Percentiles rank a stretch among this genome's conserved stretches.
Evolutionary conservation across 1,140 invertebrate genomes (phyloP).

Genomic region (Ostrea edulis): DNA sequence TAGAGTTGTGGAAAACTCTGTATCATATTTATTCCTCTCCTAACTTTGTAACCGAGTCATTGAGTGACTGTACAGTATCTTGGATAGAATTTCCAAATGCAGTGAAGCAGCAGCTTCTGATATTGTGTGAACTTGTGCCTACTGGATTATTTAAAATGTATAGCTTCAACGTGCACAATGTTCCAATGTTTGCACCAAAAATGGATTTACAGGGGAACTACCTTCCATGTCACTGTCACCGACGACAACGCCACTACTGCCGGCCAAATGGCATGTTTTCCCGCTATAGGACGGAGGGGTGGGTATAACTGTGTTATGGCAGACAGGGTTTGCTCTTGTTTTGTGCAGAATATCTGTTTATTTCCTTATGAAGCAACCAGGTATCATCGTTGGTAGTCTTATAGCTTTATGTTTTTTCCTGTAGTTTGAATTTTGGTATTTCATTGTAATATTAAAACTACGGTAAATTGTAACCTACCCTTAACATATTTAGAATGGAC

Average conservation of each 20-base stretch:
- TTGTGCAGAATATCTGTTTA: too few species aligned
- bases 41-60: not conserved
- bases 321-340: too few species aligned
- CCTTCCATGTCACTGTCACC: slow-evolving; percentile 1
- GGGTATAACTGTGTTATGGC: not conserved
- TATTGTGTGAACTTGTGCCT: not conserved
- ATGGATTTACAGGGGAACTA: slow-evolving; percentile 17
- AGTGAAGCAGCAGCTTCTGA: not conserved
- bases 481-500: too few species aligned
- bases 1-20: not conserved
- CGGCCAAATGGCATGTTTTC: slow-evolving; percentile 10
- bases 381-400: too few species aligned
- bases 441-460: too few species aligned
- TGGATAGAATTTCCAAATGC: slow-evolving; percentile 15
- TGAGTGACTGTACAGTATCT: not conserved
- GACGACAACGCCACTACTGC: not conserved
- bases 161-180: not conserved
- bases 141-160: not conserved
- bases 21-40: not conserved
- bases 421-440: too few species aligned
- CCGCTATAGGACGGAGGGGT: slow-evolving; percentile 14
- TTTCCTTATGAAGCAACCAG: too few species aligned
- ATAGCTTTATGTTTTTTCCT: too few species aligned
- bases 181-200: slow-evolving; percentile 20
- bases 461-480: too few species aligned